Evolutionary conservation across 1,140 invertebrate species (phyloP).

Genomic region (Leptopilina clavipes): DNA sequence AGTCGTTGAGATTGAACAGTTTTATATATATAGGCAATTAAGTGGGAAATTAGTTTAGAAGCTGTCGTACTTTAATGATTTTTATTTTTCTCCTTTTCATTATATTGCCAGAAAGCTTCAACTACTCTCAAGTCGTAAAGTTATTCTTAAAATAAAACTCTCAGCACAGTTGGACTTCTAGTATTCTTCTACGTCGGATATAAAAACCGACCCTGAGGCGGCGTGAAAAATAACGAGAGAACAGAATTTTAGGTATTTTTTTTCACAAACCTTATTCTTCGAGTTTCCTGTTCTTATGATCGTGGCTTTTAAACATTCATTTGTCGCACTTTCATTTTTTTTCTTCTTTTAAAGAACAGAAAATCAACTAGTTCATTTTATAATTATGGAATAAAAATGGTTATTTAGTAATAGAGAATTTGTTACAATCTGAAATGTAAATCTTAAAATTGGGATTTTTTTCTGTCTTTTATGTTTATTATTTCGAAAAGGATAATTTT

Average conservation of each 20-base stretch:
- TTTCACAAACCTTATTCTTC: background rate
- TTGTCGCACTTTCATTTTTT: constrained; percentile 7
- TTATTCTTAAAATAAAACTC: constrained; percentile 20
- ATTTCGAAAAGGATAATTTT: no score
- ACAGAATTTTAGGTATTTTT: background rate
- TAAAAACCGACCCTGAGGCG: background rate
- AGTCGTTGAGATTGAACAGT: background rate
- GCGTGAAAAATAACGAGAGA: constrained; percentile 26
- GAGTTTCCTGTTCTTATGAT: background rate
- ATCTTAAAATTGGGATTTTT: no score
- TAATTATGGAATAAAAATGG: background rate
- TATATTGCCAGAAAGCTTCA: background rate
- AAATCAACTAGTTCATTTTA: background rate
- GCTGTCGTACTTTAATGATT: background rate
- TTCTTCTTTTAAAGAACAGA: background rate
- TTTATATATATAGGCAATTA: background rate
- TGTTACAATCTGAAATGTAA: no score
- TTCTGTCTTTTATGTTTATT: no score
- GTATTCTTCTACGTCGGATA: constrained; percentile 6
- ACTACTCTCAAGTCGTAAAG: background rate
- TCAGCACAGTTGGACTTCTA: background rate
- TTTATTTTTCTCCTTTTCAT: background rate
- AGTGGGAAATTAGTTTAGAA: background rate
- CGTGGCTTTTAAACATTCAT: constrained; percentile 25
- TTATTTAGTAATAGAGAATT: no score